These are phyloP conservation scores for Delichon dasypus DNA, from an alignment of 2,797 vertebrate genomes.

Conservation along the genomic window DNA sequence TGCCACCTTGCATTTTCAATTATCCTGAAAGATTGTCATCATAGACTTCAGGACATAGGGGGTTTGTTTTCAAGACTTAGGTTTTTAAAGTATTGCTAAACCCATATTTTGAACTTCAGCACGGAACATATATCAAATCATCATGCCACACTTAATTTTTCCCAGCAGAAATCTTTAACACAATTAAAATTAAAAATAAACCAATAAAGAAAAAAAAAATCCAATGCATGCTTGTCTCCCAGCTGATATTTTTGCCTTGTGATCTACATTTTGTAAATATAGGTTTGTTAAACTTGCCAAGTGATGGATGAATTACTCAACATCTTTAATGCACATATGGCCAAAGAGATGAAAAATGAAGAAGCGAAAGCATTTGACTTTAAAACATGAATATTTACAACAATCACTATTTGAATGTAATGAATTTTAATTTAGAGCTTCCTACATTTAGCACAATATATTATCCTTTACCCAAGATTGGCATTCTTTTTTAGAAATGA, in stretches of 20 bases:
- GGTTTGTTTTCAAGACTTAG: not conserved
- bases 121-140: not conserved
- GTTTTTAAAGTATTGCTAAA: not conserved
- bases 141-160: not conserved
- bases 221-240: not conserved
- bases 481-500: not conserved
- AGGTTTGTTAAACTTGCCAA: not conserved
- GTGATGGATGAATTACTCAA: constrained; percentile 13
- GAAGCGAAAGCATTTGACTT: not conserved
- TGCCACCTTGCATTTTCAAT: not conserved
- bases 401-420: not conserved
- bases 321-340: not conserved
- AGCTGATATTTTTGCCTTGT: not conserved
- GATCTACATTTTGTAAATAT: constrained; percentile 20
- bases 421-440: constrained; percentile 20
- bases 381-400: constrained; percentile 23
- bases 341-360: constrained; percentile 29
- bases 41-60: not conserved
- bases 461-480: not conserved
- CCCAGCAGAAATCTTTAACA: not conserved
- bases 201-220: not conserved
- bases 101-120: not conserved
- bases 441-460: not conserved
- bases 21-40: not conserved
- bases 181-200: not conserved